phyloP scores from a whole-genome alignment of 2,113 vertebrate species.

The Cercocebus atys region DNA sequence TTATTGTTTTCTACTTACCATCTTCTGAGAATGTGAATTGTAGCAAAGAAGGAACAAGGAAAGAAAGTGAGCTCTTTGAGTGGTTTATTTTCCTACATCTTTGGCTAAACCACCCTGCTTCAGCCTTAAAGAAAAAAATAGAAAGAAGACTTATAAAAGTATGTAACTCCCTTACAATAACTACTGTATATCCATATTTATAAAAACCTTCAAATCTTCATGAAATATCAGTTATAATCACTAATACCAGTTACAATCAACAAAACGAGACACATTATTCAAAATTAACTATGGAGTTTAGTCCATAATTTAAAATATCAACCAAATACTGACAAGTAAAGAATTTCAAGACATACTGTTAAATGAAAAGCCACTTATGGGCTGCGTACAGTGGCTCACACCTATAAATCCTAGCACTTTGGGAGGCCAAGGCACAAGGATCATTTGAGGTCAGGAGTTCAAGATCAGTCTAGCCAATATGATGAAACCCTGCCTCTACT shows the following conservation, averaged over 20 bases:
- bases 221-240: not conserved
- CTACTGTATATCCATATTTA: not conserved
- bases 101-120: constrained; percentile 98
- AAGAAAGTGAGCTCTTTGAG: constrained; percentile 95
- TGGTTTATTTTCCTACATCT: constrained; percentile 98
- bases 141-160: not conserved
- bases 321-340: not conserved
- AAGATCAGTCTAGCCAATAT: too few relatives aligned
- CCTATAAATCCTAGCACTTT: too few relatives aligned
- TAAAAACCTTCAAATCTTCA: not conserved
- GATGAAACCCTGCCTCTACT: too few relatives aligned
- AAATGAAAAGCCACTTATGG: not conserved
- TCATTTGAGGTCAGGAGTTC: too few relatives aligned
- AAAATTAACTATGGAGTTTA: not conserved
- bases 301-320: constrained; percentile 15
- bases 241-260: not conserved
- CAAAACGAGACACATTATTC: not conserved
- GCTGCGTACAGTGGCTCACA: too few relatives aligned
- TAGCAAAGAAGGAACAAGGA: constrained; percentile 95
- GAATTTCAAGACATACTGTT: not conserved
- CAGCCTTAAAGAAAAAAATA: constrained; percentile 86
- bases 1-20: constrained; percentile 85
- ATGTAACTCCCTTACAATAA: not conserved
- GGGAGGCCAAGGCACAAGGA: too few relatives aligned
- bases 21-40: constrained; percentile 98